Conservation (phyloP, 2,797 vertebrate species). For the Myoxocephalus aenaeus region DNA sequence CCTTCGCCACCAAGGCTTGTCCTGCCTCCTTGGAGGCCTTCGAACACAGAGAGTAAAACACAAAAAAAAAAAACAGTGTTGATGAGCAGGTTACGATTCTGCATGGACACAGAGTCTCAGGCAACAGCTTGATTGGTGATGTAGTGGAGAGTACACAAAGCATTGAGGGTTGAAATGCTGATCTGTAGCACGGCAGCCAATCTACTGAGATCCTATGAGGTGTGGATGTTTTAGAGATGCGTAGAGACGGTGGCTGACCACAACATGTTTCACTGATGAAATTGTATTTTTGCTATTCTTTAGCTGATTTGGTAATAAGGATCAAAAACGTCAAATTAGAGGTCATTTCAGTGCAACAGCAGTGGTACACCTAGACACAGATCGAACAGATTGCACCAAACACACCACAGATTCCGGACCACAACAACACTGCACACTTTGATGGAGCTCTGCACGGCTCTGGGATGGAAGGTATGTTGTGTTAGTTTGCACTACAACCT, state of each 20-base stretch:
- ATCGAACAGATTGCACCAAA: conserved; percentile 72
- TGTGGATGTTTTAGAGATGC: conserved; percentile 58
- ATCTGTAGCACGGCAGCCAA: conserved; percentile 80
- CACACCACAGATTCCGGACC: conserved; percentile 65
- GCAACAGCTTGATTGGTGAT: conserved; percentile 63
- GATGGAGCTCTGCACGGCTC: conserved; percentile 73
- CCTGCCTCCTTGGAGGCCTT: conserved; percentile 94
- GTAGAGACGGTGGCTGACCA: conserved; percentile 50
- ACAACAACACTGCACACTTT: conserved; percentile 64
- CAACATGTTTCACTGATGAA: conserved; percentile 54
- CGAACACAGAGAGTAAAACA: conserved; percentile 62
- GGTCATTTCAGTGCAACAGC: conserved; percentile 71
- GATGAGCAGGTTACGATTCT: conserved; percentile 45
- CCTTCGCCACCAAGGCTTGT: conserved; percentile 90
- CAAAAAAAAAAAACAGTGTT: conserved; percentile 40
- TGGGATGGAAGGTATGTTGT: conserved; percentile 73
- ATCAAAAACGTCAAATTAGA: conserved; percentile 62
- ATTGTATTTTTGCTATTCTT: conserved; percentile 47
- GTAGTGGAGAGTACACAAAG: conserved; percentile 69
- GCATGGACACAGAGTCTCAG: conserved; percentile 47
- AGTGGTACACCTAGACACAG: conserved; percentile 78
- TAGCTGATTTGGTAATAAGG: conserved; percentile 55
- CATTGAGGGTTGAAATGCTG: conserved; percentile 70
- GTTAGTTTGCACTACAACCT: conserved; percentile 76
- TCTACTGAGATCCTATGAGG: conserved; percentile 72